Base-by-base conservation (phyloP, 1,140 invertebrate species). In the Drosophila grimshawi region DNA sequence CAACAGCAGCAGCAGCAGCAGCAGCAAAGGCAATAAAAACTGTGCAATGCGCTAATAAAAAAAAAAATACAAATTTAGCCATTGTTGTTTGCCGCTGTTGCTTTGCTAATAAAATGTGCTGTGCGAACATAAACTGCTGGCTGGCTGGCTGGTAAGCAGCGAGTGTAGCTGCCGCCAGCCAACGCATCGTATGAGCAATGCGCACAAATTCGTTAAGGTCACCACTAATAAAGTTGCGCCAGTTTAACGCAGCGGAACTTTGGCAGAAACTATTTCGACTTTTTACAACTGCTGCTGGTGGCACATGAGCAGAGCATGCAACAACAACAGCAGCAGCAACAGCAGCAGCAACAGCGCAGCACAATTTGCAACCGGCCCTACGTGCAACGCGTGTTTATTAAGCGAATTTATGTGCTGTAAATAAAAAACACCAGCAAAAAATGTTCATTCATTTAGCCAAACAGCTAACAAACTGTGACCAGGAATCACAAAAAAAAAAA, bases 381-480 rank as follows among this genome's bases (percentile, higher is more conserved):
- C 71, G 59, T 85, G 81, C 64, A 72, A 68, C 81, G 81, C 81
- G 81, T 82, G 80, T 80, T 86, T 88, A 88, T 88, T 80, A 86
- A 82, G 83, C 80, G 76, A 79, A 82, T 86, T 88, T 86, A 88
- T 80, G 83, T 72, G 83, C 72, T 82, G 79, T 83, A 80, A 88
- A 86, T 83, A 88, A 86, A 77, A 81, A 72, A 80, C 67, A 69
- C 70, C n/a, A 72, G 72, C 63, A 81, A 78, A 78, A 19, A 78
- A 45, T 33, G 11, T 80, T 80, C 73, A 53, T 63, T 70, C 60
- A 60, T 60, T 60, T 19, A 27, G 33, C 27, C 35, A 37, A 56
- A 56, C 19, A 41, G 35, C 53, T 19, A 55, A 10, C 53, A 39
- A 56, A 56, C 35, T 41, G 53, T 41, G 53, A 30, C 52, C 52